Percentiles rank a stretch among this genome's conserved stretches.
Conservation (phyloP, 2,888 invertebrate species). For the Cantharis nigra region DNA sequence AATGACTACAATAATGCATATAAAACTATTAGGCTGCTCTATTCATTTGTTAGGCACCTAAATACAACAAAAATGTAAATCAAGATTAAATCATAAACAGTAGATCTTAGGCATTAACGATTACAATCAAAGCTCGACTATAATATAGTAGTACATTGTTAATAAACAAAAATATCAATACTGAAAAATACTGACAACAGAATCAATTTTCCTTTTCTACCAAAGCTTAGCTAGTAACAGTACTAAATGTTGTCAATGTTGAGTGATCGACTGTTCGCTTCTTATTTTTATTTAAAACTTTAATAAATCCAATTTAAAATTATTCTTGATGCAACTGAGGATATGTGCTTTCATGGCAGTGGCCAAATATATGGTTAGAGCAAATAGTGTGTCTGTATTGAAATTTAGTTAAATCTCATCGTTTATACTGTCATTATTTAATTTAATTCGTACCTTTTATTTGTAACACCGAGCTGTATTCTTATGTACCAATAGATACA, state of each 20-base stretch:
- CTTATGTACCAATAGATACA: background rate
- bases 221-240: conserved; percentile 24
- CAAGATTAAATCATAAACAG: background rate
- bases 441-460: background rate
- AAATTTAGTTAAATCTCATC: conserved; percentile 46
- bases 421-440: background rate
- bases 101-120: conserved; percentile 17
- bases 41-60: conserved; percentile 19
- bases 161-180: conserved; percentile 13
- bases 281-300: conserved; percentile 10
- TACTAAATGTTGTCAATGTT: conserved; percentile 26
- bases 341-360: conserved; percentile 47
- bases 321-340: conserved; percentile 26
- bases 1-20: conserved; percentile 21
- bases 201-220: conserved; percentile 16
- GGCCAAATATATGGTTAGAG: conserved; percentile 44
- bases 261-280: conserved; percentile 7
- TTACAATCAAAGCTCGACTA: conserved; percentile 25
- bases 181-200: conserved; percentile 27
- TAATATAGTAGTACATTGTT: conserved; percentile 8
- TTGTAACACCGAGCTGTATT: background rate
- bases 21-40: conserved; percentile 17
- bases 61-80: conserved; percentile 13
- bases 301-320: conserved; percentile 4
- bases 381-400: conserved; percentile 50